Percentiles rank a stretch among this genome's conserved stretches.
Evolutionary conservation across 2,888 invertebrate species (phyloP).

Genomic region (Pegoplata infirma): DNA sequence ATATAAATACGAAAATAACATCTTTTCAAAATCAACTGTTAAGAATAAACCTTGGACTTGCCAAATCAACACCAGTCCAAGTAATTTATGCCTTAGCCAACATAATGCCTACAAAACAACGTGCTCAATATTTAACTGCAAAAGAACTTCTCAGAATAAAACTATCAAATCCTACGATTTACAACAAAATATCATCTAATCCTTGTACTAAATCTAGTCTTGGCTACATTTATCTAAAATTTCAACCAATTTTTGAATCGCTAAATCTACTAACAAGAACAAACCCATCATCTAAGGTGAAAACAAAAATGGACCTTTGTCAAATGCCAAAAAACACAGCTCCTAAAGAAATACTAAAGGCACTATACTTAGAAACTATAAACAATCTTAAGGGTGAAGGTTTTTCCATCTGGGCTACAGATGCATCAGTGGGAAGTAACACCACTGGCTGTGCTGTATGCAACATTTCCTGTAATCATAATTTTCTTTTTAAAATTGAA

Average conservation of each 20-base stretch:
- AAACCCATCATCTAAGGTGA: too few species aligned
- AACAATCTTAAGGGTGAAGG: too few species aligned
- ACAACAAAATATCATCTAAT: not conserved
- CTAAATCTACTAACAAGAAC: too few species aligned
- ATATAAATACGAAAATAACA: slow-evolving; percentile 5
- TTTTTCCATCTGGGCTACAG: too few species aligned
- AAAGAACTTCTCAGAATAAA: slow-evolving; percentile 17
- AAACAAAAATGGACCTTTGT: too few species aligned
- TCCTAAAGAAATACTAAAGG: too few species aligned
- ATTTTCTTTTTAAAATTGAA: too few species aligned
- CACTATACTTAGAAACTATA: too few species aligned
- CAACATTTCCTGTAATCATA: too few species aligned
- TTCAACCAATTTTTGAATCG: not conserved
- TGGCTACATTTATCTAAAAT: not conserved
- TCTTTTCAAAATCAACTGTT: slow-evolving; percentile 19
- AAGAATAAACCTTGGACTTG: not conserved
- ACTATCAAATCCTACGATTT: not conserved
- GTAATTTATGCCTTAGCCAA: not conserved
- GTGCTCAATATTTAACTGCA: slow-evolving; percentile 3
- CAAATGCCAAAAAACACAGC: too few species aligned
- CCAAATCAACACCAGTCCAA: not conserved
- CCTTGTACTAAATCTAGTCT: not conserved
- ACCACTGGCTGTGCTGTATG: too few species aligned
- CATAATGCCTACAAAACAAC: not conserved
- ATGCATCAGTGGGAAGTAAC: too few species aligned